Conservation (phyloP, 2,797 vertebrate species). For the Otus scops region DNA sequence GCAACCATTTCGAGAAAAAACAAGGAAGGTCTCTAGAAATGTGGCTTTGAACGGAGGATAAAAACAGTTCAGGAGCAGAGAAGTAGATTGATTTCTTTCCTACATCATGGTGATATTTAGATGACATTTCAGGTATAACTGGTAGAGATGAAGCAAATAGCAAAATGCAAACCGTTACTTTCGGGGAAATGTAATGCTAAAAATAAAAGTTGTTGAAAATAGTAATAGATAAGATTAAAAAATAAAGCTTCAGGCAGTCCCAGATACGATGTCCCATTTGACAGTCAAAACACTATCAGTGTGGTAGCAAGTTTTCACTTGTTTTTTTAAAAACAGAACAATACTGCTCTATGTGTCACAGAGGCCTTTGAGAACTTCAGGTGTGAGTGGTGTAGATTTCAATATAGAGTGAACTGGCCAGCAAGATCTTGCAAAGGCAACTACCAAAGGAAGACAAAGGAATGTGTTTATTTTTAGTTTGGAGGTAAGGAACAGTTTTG, state of each 20-base stretch:
- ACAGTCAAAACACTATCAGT: not conserved
- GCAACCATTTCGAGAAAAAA: not conserved
- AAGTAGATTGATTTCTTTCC: not conserved
- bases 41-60: not conserved
- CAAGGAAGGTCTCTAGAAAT: not conserved
- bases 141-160: slow-evolving; percentile 11
- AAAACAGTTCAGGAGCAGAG: not conserved
- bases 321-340: not conserved
- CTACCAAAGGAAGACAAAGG: not conserved
- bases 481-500: not conserved
- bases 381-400: too few species aligned
- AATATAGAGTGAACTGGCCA: not conserved
- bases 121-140: slow-evolving; percentile 58
- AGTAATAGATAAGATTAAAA: not conserved
- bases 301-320: not conserved
- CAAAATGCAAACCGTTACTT: slow-evolving; percentile 50
- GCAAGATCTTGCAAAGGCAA: not conserved
- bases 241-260: not conserved
- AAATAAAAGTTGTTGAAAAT: not conserved
- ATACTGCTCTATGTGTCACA: not conserved
- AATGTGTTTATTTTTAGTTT: not conserved
- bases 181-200: slow-evolving; percentile 3
- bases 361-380: not conserved
- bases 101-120: slow-evolving; percentile 11
- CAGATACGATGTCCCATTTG: not conserved